These are phyloP conservation scores for Macaria notata DNA, from an alignment of 2,888 invertebrate species.

Conservation along the genomic window DNA sequence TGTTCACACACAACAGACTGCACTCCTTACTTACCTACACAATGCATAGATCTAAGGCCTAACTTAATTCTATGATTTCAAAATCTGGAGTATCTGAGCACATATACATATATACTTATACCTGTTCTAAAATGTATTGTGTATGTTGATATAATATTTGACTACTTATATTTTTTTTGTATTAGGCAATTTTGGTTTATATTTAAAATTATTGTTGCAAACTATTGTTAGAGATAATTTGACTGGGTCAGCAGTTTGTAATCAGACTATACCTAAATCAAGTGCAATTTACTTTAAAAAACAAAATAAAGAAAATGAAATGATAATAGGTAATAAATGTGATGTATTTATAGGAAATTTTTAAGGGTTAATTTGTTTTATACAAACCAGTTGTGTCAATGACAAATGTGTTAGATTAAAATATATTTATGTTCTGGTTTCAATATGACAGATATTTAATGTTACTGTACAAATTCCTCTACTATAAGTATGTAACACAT, in stretches of 20 bases:
- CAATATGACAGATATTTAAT: conserved; percentile 31
- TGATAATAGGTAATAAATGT: conserved; percentile 55
- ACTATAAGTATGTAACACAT: conserved; percentile 12
- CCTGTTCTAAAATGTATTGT: no score
- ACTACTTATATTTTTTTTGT: no score
- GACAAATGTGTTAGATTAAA: conserved; percentile 40
- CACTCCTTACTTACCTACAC: no score
- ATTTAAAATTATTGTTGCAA: no score
- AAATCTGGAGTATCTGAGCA: no score
- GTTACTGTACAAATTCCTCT: conserved; percentile 25
- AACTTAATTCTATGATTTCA: no score
- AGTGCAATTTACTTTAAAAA: conserved; percentile 67
- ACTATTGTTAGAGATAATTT: conserved; percentile 45
- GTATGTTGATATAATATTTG: no score
- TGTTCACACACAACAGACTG: no score
- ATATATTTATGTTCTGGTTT: conserved; percentile 41
- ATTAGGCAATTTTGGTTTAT: no score
- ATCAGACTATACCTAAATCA: conserved; percentile 51
- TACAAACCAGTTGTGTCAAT: conserved; percentile 53
- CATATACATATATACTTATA: no score
- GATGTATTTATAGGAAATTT: conserved; percentile 51
- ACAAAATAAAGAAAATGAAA: conserved; percentile 47
- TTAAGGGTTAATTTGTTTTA: conserved; percentile 53
- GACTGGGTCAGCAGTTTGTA: conserved; percentile 77
- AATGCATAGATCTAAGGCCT: no score